Evolutionary conservation across 2,888 invertebrate species (phyloP).

Genomic region (Synanthedon formicaeformis): DNA sequence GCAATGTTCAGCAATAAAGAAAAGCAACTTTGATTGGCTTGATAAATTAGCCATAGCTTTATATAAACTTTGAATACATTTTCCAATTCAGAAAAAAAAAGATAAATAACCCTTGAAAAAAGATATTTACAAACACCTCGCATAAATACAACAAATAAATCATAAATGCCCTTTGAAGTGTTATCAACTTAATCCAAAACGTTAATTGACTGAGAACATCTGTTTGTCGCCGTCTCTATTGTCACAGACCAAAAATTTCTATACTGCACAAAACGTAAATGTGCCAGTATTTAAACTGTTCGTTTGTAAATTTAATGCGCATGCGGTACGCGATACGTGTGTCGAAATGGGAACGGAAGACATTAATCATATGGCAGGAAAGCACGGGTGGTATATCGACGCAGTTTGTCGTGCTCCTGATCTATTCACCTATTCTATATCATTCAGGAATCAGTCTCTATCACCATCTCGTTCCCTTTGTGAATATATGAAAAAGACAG

Average conservation of each 20-base stretch:
- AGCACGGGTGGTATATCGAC: constrained; percentile 23
- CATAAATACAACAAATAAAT: constrained; percentile 8
- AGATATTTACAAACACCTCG: background rate
- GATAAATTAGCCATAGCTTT: no score
- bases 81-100: no score
- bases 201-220: constrained; percentile 4
- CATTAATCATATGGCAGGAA: constrained; percentile 54
- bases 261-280: background rate
- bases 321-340: constrained; percentile 17
- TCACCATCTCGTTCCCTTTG: background rate
- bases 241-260: background rate
- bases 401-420: constrained; percentile 19
- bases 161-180: constrained; percentile 7
- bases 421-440: constrained; percentile 1
- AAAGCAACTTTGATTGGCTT: no score
- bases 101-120: no score
- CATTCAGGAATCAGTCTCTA: background rate
- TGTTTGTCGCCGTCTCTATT: background rate
- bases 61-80: no score
- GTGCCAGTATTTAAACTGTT: background rate
- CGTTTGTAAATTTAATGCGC: background rate
- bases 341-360: constrained; percentile 47
- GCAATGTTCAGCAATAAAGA: no score
- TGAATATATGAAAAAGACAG: background rate
- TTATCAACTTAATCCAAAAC: constrained; percentile 2